Base-by-base conservation (phyloP, 2,888 invertebrate species). In the Morpho helenor region DNA sequence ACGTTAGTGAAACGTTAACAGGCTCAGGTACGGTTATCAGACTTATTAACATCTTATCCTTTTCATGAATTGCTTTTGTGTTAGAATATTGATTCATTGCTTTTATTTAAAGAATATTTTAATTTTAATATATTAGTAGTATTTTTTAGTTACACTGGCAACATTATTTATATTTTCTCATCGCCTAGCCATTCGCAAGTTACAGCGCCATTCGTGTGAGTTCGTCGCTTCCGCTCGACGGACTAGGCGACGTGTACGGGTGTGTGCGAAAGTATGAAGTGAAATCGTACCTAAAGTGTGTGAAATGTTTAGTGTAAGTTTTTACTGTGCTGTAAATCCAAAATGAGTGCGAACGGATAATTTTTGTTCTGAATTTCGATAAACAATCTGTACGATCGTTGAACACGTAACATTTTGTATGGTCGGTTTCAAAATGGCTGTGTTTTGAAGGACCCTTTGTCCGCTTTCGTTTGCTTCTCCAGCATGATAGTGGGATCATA, bases 371-470 rank as follows among this genome's bases (percentile, higher is more conserved):
- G 73, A 70, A 67, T 72, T 75, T 70, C 70, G 70, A 65, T 68
- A 63, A 66, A 71, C 77, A 80, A 83, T 81, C 79, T 75, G 79
- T 76, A 80, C 74, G 68, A 68, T 76, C 72, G 77, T 72, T 69
- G 80, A 82, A 84, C 86, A 89, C 86, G 87, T 88, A 90, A 88
- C 89, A 87, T 87, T 88, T 82, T 73, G 62, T 84, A 80, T 66
- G 82, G 79, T 88, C 88, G 74, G 88, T 90, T 91, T 91, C 94
- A 94, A 94, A 93, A 94, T 94, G 94, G 93, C 93, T 93, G 94
- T 92, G 91, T 92, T 92, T 93, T 93, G 93, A 93, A 92, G 92
- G 92, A 92, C 91, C 89, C 92, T 92, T 92, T 93, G 91, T 91
- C 88, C 92, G 84, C 87, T 91, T 92, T 93, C 91, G 84, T 87